Percentiles rank a stretch among this genome's conserved stretches.
These are phyloP conservation scores for Polyploca ridens DNA, from an alignment of 2,888 invertebrate genomes.

Conservation along the genomic window DNA sequence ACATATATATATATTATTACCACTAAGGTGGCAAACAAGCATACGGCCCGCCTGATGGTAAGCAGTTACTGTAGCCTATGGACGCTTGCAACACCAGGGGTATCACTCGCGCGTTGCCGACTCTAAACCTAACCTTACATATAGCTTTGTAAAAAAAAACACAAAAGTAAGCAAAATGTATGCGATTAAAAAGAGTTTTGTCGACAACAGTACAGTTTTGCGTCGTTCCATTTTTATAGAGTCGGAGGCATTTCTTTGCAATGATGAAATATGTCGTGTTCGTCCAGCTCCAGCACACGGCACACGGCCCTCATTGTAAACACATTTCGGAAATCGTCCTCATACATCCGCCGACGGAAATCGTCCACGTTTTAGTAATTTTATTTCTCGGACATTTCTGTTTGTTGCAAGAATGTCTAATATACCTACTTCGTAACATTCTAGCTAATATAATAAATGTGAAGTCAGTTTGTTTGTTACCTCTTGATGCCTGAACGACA, in stretches of 20 bases:
- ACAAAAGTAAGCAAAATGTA: background rate
- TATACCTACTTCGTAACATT: conserved; percentile 23
- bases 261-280: conserved; percentile 79
- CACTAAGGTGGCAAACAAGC: too few species aligned
- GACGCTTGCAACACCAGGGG: too few species aligned
- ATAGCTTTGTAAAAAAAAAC: background rate
- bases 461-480: too few species aligned
- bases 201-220: conserved; percentile 56
- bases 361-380: conserved; percentile 66
- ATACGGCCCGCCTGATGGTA: too few species aligned
- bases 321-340: conserved; percentile 79
- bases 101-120: too few species aligned
- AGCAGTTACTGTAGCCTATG: too few species aligned
- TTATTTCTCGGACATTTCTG: conserved; percentile 60
- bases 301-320: conserved; percentile 75
- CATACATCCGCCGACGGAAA: conserved; percentile 63
- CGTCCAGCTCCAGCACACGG: conserved; percentile 36
- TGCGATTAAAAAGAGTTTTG: conserved; percentile 16
- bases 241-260: conserved; percentile 70
- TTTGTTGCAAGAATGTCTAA: conserved; percentile 46
- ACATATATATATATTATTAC: too few species aligned
- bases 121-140: too few species aligned
- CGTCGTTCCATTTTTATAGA: conserved; percentile 65
- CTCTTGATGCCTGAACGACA: too few species aligned
- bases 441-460: background rate